Evolutionary conservation across 2,888 invertebrate genomes (phyloP).

Genomic region (Mythimna albipuncta): DNA sequence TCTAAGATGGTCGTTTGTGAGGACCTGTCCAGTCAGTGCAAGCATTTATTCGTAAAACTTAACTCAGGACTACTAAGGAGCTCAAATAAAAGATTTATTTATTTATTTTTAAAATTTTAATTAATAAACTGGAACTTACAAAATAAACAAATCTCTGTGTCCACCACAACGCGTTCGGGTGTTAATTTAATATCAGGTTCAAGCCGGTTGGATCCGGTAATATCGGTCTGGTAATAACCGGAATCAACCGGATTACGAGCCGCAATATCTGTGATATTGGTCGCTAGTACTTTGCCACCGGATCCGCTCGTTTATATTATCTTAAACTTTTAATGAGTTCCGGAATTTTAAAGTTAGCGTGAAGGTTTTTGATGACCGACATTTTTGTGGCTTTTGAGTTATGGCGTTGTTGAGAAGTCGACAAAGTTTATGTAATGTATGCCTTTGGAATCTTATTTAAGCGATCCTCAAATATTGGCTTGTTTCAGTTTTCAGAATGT

Average conservation of each 20-base stretch:
- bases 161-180: slow-evolving; percentile 27
- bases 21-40: no score
- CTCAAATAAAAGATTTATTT: no score
- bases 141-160: slow-evolving; percentile 40
- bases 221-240: slow-evolving; percentile 63
- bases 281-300: slow-evolving; percentile 28
- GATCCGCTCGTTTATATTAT: slow-evolving; percentile 41
- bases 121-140: background rate
- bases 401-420: slow-evolving; percentile 25
- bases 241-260: slow-evolving; percentile 62
- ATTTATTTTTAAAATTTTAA: no score
- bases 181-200: slow-evolving; percentile 63
- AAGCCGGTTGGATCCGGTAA: slow-evolving; percentile 55
- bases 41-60: no score
- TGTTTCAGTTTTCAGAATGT: background rate
- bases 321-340: slow-evolving; percentile 54
- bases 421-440: slow-evolving; percentile 20
- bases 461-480: background rate
- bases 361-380: slow-evolving; percentile 30
- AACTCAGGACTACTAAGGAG: no score
- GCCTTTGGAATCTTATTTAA: background rate
- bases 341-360: slow-evolving; percentile 43
- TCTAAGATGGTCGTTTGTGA: no score
- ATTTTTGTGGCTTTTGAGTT: slow-evolving; percentile 40
- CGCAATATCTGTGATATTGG: slow-evolving; percentile 59